Percentiles rank a stretch among this genome's conserved stretches.
phyloP scores from a whole-genome alignment of 2,888 invertebrate genomes.

The Scrobipalpa costella region DNA sequence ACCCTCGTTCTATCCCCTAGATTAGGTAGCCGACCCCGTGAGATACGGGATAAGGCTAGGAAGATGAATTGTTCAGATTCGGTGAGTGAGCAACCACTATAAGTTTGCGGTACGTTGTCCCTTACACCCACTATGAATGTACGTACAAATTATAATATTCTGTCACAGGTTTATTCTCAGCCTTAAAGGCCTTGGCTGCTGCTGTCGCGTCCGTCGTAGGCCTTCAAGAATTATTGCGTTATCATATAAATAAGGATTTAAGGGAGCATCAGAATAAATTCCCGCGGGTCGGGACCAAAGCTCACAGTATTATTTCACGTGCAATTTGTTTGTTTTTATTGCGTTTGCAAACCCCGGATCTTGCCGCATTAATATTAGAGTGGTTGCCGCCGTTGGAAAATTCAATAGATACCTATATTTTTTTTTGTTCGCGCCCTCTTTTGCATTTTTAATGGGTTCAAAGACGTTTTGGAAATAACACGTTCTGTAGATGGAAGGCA shows the following conservation, averaged over 20 bases:
- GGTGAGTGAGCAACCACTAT: no score
- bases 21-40: no score
- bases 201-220: constrained; percentile 38
- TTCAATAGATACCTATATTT: constrained; percentile 43
- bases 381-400: constrained; percentile 33
- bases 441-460: constrained; percentile 23
- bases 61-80: no score
- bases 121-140: no score
- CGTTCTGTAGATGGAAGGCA: not conserved
- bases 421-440: constrained; percentile 13
- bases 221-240: constrained; percentile 65
- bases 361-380: constrained; percentile 48
- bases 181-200: constrained; percentile 30
- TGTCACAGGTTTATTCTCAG: not conserved
- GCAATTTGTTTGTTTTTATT: constrained; percentile 74
- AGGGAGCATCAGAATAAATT: constrained; percentile 65
- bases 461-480: constrained; percentile 8
- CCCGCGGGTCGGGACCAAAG: constrained; percentile 46
- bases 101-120: no score
- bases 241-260: constrained; percentile 78
- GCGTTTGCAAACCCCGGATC: constrained; percentile 42
- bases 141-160: no score
- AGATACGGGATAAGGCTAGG: no score
- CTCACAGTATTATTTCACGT: constrained; percentile 66
- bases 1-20: no score